Conservation (phyloP, 2,113 vertebrate species). For the Xiphophorus couchianus region DNA sequence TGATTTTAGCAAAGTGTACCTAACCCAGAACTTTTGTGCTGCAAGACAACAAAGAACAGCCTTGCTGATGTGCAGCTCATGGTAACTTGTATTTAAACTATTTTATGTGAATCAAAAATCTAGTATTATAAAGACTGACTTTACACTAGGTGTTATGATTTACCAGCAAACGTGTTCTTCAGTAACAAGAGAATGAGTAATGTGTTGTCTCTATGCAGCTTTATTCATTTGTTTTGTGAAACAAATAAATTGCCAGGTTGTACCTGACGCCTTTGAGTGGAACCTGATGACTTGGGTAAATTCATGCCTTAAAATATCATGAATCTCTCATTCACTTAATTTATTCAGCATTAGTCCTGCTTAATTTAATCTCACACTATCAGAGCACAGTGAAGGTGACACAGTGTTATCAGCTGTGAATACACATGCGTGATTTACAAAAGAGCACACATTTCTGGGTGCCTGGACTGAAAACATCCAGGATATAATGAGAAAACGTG, state of each 20-base stretch:
- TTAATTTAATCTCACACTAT: constrained; percentile 18
- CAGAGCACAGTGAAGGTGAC: constrained; percentile 12
- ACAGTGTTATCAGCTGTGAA: constrained; percentile 27
- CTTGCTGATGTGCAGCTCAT: too few relatives aligned
- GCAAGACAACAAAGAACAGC: too few relatives aligned
- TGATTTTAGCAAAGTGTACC: too few relatives aligned
- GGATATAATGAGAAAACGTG: constrained; percentile 2
- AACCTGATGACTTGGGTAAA: not conserved
- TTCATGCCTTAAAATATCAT: constrained; percentile 4
- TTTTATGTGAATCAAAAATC: too few relatives aligned
- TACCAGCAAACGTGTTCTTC: too few relatives aligned
- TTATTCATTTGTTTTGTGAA: not conserved
- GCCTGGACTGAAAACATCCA: constrained; percentile 24
- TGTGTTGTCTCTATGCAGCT: not conserved
- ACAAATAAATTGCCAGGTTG: not conserved
- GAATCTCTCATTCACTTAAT: constrained; percentile 45
- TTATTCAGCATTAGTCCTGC: constrained; percentile 2
- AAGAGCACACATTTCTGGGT: not conserved
- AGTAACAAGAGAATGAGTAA: too few relatives aligned
- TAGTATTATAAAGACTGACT: too few relatives aligned
- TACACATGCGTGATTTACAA: constrained; percentile 21
- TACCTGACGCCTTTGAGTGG: not conserved
- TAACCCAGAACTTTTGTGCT: too few relatives aligned
- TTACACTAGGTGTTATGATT: too few relatives aligned
- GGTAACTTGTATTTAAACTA: too few relatives aligned